These are phyloP conservation scores for Hyppa rectilinea DNA, from an alignment of 2,888 invertebrate genomes.

Conservation along the genomic window DNA sequence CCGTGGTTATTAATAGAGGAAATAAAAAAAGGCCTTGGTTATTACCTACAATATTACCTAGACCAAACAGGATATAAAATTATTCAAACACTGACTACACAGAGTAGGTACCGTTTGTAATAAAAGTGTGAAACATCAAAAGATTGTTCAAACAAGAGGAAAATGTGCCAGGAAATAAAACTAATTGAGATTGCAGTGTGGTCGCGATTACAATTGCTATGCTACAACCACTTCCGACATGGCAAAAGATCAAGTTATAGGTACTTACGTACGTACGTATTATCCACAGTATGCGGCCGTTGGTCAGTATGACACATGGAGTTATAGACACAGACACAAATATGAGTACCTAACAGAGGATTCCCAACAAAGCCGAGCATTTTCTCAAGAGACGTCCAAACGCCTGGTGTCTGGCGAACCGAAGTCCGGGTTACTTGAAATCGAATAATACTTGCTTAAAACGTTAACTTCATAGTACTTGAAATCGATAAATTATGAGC, in stretches of 20 bases:
- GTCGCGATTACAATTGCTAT: not conserved
- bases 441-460: too few relatives aligned
- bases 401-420: too few relatives aligned
- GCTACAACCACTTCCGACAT: conserved; percentile 16
- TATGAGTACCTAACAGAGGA: not conserved
- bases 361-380: not conserved
- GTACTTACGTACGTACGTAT: not conserved
- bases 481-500: too few relatives aligned
- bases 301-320: not conserved
- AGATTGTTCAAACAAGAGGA: conserved; percentile 35
- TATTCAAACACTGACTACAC: conserved; percentile 16
- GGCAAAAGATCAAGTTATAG: conserved; percentile 4
- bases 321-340: not conserved
- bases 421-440: too few relatives aligned
- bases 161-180: conserved; percentile 21
- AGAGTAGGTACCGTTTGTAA: conserved; percentile 9
- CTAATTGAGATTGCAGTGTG: conserved; percentile 6
- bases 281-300: not conserved
- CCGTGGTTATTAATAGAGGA: conserved; percentile 16
- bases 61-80: conserved; percentile 16
- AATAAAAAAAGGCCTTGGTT: conserved; percentile 42
- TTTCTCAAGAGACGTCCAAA: not conserved
- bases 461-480: too few relatives aligned
- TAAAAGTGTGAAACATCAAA: conserved; percentile 11
- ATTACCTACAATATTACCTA: conserved; percentile 19